Evolutionary conservation across 2,113 vertebrate species (phyloP), one percentile per base, ranked within the genome.

Genomic region (Strix aluco): DNA sequence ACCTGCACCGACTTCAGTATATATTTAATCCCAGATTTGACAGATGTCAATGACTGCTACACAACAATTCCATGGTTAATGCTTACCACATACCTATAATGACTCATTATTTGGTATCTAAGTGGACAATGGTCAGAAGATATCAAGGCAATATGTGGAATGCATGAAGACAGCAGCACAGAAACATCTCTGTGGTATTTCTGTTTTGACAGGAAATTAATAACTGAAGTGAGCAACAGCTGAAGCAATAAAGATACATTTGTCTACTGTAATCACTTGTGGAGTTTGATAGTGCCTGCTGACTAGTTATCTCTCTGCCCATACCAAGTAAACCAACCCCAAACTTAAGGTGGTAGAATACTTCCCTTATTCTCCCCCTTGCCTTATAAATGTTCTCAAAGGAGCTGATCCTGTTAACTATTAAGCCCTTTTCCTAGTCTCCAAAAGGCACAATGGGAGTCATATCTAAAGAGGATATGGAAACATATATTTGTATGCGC

Each of bases 1-100:
- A 16, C 36, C 63, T 4, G 7, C 22, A 27, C 19, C 11, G 8
- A n/a, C 47, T 66, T 55, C 0, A 1, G 38, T 17, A 10, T 11
- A 11, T 3, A 11, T 61, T 81, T 66, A 94, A 86, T 36, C 15
- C n/a, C 10, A 59, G 27, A 49, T 63, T 49, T 95, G 84, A 86
- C 42, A 87, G 59, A 44, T 75, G n/a, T 20, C 55, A 86, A n/a
- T 9, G 51, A 54, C 30, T 34, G 42, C 63, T 73, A 71, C 47
- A 58, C 42, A 70, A 51, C 59, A 70, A 10, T 42, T 81, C 15
- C 42, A 38, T 4, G 4, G 57, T 18, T 62, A 67, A 51, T 22
- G 29, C 71, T 55, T 49, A 62, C 38, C 59, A 75, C 20, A 19
- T 1, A 59, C 7, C 10, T 27, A 6, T 47, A 72, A 90, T 2